Percentiles rank a stretch among this genome's conserved stretches.
phyloP scores from a whole-genome alignment of 2,888 invertebrate genomes.

The Encarsia formosa region DNA sequence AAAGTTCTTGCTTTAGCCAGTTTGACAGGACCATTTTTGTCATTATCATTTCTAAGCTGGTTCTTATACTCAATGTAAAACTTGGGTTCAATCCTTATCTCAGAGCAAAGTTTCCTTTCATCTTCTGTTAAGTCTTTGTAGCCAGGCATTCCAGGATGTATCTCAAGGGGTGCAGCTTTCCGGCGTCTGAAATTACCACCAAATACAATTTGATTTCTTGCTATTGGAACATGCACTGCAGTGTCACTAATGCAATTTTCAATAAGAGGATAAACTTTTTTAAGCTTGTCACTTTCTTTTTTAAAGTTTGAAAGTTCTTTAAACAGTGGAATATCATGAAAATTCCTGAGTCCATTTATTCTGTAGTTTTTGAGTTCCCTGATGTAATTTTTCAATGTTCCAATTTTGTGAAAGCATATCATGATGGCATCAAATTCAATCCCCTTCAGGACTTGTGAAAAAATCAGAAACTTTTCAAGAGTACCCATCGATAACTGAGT shows the following conservation, averaged over 20 bases:
- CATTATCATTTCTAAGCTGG: constrained; percentile 69
- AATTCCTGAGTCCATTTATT: constrained; percentile 65
- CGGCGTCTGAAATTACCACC: constrained; percentile 33
- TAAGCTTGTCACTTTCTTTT: constrained; percentile 56
- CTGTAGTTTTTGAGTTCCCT: constrained; percentile 63
- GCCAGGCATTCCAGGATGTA: constrained; percentile 68
- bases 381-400: constrained; percentile 63
- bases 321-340: constrained; percentile 63
- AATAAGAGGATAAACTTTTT: constrained; percentile 43
- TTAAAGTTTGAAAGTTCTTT: constrained; percentile 62
- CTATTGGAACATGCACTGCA: constrained; percentile 32
- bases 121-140: constrained; percentile 67
- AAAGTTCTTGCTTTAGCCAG: constrained; percentile 78
- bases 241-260: constrained; percentile 41
- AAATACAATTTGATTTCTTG: constrained; percentile 4
- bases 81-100: constrained; percentile 69
- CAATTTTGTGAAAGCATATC: constrained; percentile 70
- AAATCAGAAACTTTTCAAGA: constrained; percentile 62
- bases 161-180: constrained; percentile 58
- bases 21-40: constrained; percentile 69
- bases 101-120: constrained; percentile 76
- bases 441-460: constrained; percentile 73
- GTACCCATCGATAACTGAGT: constrained; percentile 58
- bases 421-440: constrained; percentile 72
- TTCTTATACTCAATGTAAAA: constrained; percentile 76